A percentile compares a stretch with the other conserved stretches of the same genome.
Evolutionary conservation across 2,113 vertebrate species (phyloP).

Genomic region (Riparia riparia): DNA sequence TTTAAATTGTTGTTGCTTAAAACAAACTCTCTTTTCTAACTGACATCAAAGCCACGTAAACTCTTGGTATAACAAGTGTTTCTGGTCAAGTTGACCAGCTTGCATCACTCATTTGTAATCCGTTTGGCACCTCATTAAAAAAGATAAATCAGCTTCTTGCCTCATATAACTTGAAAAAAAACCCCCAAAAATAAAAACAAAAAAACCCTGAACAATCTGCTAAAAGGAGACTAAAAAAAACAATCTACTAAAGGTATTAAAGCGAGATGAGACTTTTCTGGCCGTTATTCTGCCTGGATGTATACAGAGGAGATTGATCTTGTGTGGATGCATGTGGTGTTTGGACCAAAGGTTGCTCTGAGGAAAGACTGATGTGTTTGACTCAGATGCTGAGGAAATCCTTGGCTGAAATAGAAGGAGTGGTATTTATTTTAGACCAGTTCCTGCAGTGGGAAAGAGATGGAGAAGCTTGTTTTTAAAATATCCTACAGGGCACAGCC

Average conservation of each 20-base stretch:
- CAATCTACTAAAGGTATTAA: background rate
- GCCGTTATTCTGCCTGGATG: background rate
- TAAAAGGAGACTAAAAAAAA: background rate
- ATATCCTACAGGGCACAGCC: fast-evolving
- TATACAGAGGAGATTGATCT: background rate
- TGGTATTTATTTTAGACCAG: background rate
- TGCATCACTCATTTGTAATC: background rate
- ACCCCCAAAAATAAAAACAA: too few relatives aligned
- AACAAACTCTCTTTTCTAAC: background rate
- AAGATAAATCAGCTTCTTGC: background rate
- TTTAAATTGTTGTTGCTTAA: background rate
- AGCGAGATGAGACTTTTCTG: background rate
- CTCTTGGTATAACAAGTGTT: background rate
- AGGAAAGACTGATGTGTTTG: background rate
- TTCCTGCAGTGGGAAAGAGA: background rate
- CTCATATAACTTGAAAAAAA: background rate
- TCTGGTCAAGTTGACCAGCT: background rate
- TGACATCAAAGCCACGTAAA: background rate
- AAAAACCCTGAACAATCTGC: background rate
- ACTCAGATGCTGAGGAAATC: background rate
- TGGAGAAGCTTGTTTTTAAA: background rate
- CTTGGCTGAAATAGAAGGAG: background rate
- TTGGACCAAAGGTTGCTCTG: background rate
- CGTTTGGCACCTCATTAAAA: background rate
- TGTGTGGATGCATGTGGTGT: background rate